These are phyloP conservation scores for Saccostrea echinata DNA, from an alignment of 1,140 invertebrate genomes.

Conservation along the genomic window DNA sequence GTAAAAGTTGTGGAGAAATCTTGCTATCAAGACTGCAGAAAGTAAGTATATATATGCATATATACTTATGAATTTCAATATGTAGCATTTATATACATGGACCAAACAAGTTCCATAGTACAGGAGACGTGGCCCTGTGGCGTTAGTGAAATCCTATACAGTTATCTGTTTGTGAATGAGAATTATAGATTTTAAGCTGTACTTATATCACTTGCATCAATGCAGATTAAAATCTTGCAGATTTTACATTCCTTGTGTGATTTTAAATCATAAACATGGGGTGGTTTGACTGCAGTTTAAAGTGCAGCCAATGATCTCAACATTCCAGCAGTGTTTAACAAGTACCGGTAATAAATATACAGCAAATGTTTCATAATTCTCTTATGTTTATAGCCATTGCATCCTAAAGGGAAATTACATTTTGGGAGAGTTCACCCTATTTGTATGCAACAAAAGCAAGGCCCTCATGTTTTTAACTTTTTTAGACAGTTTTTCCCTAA, in stretches of 20 bases:
- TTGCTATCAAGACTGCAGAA: slow-evolving; percentile 56
- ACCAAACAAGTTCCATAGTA: no score
- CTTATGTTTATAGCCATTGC: not conserved
- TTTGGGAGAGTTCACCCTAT: not conserved
- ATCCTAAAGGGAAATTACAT: not conserved
- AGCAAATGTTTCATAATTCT: not conserved
- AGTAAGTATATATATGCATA: slow-evolving; percentile 32
- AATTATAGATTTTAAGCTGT: not conserved
- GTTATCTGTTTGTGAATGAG: not conserved
- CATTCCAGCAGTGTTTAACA: not conserved
- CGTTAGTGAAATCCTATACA: no score
- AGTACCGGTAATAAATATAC: not conserved
- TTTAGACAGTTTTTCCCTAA: no score
- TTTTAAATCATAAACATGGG: slow-evolving; percentile 1
- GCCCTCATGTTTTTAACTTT: no score
- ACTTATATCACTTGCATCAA: not conserved
- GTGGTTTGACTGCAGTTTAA: not conserved
- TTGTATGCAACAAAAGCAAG: not conserved
- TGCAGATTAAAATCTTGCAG: not conserved
- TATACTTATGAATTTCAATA: not conserved
- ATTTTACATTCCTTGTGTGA: slow-evolving; percentile 22
- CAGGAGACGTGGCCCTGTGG: no score
- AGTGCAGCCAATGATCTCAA: not conserved
- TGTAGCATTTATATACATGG: no score
- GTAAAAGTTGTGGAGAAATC: slow-evolving; percentile 58